A percentile compares a stretch with the other conserved stretches of the same genome.
Conservation (phyloP, 2,797 vertebrate genomes). For the Microtus obscurus region DNA sequence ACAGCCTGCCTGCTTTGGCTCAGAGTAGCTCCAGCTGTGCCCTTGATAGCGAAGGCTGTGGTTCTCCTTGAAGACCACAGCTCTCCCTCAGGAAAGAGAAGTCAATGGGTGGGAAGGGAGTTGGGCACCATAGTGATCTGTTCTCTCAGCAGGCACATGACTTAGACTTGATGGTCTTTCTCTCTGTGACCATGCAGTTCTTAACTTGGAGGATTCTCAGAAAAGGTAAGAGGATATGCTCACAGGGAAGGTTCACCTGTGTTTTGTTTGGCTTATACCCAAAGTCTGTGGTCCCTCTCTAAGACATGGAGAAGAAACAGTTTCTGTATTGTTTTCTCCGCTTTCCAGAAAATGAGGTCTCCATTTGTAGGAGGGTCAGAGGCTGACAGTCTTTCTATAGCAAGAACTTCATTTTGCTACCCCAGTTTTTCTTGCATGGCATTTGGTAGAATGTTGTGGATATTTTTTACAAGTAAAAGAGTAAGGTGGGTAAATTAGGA, state of each 20-base stretch:
- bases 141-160: rapidly evolving
- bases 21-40: slow-evolving; percentile 44
- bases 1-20: slow-evolving; percentile 36
- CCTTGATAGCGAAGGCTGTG: neutral
- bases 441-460: neutral
- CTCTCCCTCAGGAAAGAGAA: neutral
- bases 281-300: neutral
- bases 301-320: neutral
- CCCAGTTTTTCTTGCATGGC: neutral
- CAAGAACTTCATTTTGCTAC: neutral
- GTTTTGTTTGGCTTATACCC: neutral
- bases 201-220: neutral
- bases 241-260: neutral
- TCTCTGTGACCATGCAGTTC: neutral
- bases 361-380: neutral
- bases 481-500: neutral
- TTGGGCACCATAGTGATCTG: neutral
- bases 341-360: neutral
- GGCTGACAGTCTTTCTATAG: neutral
- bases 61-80: neutral
- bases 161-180: neutral
- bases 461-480: neutral
- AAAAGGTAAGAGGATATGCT: neutral
- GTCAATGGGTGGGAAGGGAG: no score
- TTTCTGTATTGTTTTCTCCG: neutral